These are phyloP conservation scores for Grammomys surdaster DNA, from an alignment of 2,113 vertebrate genomes.

Conservation along the genomic window DNA sequence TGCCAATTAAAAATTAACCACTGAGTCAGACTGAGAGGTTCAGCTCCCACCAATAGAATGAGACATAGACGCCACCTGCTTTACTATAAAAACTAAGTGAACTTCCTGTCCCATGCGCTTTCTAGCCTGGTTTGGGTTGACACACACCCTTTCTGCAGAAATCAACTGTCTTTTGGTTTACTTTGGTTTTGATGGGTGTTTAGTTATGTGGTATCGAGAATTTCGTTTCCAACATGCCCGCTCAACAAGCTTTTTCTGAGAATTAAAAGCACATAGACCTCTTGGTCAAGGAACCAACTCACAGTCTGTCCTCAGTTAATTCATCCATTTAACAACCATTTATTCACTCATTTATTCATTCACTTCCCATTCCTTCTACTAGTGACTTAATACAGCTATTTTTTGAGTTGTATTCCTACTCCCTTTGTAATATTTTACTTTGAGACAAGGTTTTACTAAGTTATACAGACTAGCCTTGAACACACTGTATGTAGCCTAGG, in stretches of 20 bases:
- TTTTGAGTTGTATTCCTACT: background rate
- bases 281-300: background rate
- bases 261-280: background rate
- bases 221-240: background rate
- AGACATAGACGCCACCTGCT: background rate
- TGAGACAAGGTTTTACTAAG: background rate
- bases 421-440: background rate
- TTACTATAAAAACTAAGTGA: background rate
- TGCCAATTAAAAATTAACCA: background rate
- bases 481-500: background rate
- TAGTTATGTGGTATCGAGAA: background rate
- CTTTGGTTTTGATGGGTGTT: background rate
- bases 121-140: background rate
- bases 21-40: background rate
- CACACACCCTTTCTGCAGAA: background rate
- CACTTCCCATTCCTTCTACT: background rate
- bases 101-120: background rate
- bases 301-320: background rate
- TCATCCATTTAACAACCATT: background rate
- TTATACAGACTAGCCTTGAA: background rate
- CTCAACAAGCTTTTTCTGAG: background rate
- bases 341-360: background rate
- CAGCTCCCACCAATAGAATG: background rate
- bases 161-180: background rate
- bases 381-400: background rate